Conservation (phyloP, 2,888 invertebrate species). For the Thymelicus lineola region DNA sequence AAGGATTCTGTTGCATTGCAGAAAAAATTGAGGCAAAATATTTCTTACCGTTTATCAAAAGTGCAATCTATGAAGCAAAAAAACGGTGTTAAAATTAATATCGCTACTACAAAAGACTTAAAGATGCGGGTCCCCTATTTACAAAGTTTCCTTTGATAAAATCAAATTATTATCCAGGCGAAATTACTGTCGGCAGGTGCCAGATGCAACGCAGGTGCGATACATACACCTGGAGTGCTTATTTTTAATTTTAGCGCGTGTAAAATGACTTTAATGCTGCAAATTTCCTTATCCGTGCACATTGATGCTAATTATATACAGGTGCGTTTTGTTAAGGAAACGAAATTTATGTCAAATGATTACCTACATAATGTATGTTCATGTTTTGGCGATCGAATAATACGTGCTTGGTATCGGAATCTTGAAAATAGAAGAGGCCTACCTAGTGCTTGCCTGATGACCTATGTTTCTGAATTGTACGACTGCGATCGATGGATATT, state of each 20-base stretch:
- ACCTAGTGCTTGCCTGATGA: too few relatives aligned
- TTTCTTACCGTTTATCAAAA: too few relatives aligned
- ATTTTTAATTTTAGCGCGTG: background rate
- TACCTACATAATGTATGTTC: too few relatives aligned
- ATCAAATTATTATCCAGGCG: background rate
- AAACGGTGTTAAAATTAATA: background rate
- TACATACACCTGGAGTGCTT: background rate
- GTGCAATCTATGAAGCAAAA: background rate
- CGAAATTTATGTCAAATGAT: background rate
- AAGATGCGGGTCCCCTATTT: constrained; percentile 14
- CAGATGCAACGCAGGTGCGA: background rate
- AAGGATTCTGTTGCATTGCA: too few relatives aligned
- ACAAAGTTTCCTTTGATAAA: constrained; percentile 3
- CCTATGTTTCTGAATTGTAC: too few relatives aligned
- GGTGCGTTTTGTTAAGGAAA: background rate
- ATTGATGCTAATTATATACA: background rate
- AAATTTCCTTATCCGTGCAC: background rate
- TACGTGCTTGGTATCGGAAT: too few relatives aligned
- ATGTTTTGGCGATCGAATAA: too few relatives aligned
- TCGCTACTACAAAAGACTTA: background rate
- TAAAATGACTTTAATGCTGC: constrained; percentile 2
- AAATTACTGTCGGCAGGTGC: constrained; percentile 3
- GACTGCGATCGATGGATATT: too few relatives aligned
- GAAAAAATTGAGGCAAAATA: too few relatives aligned
- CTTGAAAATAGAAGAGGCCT: too few relatives aligned